Percentiles rank a stretch among this genome's conserved stretches.
These are phyloP conservation scores for Willowsia nigromaculata DNA, from an alignment of 2,888 invertebrate species.

Conservation along the genomic window DNA sequence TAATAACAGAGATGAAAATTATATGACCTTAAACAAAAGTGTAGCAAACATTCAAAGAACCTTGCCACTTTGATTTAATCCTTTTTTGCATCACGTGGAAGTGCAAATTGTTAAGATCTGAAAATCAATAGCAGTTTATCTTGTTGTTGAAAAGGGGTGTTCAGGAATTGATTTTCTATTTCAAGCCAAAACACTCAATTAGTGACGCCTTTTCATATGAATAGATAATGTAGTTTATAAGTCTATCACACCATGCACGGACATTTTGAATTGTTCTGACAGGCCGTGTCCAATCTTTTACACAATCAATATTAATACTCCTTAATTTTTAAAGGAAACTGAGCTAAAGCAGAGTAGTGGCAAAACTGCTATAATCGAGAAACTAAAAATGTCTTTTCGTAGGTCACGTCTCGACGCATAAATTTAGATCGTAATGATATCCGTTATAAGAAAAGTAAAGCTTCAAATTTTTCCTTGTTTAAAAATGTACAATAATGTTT, in stretches of 20 bases:
- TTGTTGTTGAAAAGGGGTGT: conserved; percentile 49
- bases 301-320: background rate
- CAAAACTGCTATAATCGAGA: background rate
- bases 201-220: conserved; percentile 47
- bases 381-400: conserved; percentile 52
- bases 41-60: background rate
- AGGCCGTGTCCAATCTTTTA: background rate
- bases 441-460: too few relatives aligned
- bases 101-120: background rate
- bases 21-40: conserved; percentile 8
- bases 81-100: background rate
- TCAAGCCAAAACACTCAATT: conserved; percentile 37
- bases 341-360: background rate
- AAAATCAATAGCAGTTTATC: conserved; percentile 30
- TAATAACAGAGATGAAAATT: background rate
- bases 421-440: background rate
- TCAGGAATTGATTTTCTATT: conserved; percentile 55
- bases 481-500: too few relatives aligned
- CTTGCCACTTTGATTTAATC: background rate
- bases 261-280: background rate
- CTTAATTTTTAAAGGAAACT: background rate
- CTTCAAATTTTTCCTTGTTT: too few relatives aligned
- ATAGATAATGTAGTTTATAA: background rate
- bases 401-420: conserved; percentile 10
- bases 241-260: background rate